phyloP scores from a whole-genome alignment of 2,888 invertebrate genomes.

The Drosophila setosimentum region DNA sequence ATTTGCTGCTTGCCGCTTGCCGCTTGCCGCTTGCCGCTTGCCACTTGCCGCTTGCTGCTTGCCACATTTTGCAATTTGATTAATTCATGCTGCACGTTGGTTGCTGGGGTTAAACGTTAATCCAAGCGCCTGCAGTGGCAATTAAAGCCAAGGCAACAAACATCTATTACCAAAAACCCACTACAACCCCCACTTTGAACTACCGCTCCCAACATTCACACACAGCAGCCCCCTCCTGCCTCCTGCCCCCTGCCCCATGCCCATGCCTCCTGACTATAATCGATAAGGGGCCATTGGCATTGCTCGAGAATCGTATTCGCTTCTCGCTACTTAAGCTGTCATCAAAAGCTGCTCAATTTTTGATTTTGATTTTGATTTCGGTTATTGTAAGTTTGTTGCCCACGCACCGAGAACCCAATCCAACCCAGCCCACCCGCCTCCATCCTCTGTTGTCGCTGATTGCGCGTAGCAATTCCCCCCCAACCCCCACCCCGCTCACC shows the following conservation, averaged over 20 bases:
- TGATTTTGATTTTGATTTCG: constrained; percentile 79
- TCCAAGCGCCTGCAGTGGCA: constrained; percentile 50
- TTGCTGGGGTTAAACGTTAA: constrained; percentile 48
- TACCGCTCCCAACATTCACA: neutral
- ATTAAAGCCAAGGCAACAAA: constrained; percentile 45
- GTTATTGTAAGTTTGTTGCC: constrained; percentile 56
- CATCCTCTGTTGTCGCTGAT: constrained; percentile 44
- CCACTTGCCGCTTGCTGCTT: constrained; percentile 7
- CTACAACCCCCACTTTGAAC: neutral
- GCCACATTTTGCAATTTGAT: constrained; percentile 73
- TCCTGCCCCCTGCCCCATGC: neutral
- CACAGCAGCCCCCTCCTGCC: neutral
- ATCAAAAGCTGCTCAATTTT: constrained; percentile 82
- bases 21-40: constrained; percentile 22
- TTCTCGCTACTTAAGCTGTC: constrained; percentile 73
- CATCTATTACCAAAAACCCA: constrained; percentile 17
- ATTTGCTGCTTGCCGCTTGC: constrained; percentile 2
- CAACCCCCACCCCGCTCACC: neutral
- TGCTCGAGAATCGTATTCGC: constrained; percentile 35
- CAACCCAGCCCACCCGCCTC: neutral
- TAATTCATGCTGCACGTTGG: constrained; percentile 67
- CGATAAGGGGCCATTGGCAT: constrained; percentile 55
- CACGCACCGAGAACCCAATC: neutral
- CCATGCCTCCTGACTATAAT: constrained; percentile 55
- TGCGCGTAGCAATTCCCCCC: constrained; percentile 42